Evolutionary conservation across 64 coral and sea anemone species (phyloP).

Genomic region (Montipora efflorescens): DNA sequence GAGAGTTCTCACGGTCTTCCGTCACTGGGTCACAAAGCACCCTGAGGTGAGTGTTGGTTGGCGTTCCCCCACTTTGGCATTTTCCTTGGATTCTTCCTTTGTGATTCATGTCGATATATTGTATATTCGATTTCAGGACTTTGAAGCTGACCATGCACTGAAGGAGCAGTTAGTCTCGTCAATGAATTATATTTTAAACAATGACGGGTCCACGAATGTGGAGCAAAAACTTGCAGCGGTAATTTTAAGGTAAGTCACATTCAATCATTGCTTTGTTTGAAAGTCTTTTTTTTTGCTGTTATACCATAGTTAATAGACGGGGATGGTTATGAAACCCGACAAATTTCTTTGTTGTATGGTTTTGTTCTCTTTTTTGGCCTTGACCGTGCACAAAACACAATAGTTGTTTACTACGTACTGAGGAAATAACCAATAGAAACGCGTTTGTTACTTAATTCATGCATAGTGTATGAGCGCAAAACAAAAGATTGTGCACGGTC

Average conservation of each 20-base stretch:
- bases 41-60: constrained; percentile 57
- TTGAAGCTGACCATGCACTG: constrained; percentile 67
- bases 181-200: constrained; percentile 84
- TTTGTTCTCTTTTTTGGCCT: too few species aligned
- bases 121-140: constrained; percentile 62
- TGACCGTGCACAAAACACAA: too few species aligned
- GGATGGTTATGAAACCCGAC: too few species aligned
- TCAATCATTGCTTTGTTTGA: background rate
- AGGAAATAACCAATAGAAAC: too few species aligned
- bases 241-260: constrained; percentile 69
- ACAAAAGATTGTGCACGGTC: too few species aligned
- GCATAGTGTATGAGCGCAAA: too few species aligned
- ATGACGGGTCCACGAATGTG: constrained; percentile 79
- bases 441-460: too few species aligned
- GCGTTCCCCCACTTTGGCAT: background rate
- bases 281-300: too few species aligned
- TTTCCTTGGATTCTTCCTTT: background rate
- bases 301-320: too few species aligned
- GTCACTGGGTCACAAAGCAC: constrained; percentile 97
- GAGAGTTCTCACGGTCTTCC: constrained; percentile 89
- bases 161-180: constrained; percentile 80
- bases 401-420: too few species aligned
- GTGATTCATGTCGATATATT: background rate
- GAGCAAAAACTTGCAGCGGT: constrained; percentile 85
- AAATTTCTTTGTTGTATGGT: too few species aligned